Base-by-base conservation (phyloP, 2,113 vertebrate species). In the Myotis davidii region DNA sequence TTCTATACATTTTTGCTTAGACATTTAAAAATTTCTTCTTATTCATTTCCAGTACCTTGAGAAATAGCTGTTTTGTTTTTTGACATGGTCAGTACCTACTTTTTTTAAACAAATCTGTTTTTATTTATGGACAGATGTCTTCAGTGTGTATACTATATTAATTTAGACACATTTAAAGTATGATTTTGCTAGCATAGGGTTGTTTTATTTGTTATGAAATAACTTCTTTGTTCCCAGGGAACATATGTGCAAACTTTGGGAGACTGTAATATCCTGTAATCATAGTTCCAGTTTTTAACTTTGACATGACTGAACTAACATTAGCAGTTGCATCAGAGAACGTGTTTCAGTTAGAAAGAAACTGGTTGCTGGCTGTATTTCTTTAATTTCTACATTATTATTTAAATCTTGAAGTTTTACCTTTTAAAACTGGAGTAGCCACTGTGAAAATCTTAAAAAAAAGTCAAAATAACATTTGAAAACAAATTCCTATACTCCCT, bases 81-180 rank as follows among this genome's bases (percentile, higher is more conserved):
- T 97, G 25, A 89, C 93, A 69, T 94, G 87, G 84, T 96, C 96
- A 91, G 50, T 86, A 96, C 94, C 69, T 85, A 18, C 96, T 92
- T 81, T 78, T 95, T 94, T 79, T 37, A 97, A 97, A 96, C 79
- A 96, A 97, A 88, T 96, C 92, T 97, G 67, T 93, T 94, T 52
- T 74, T 93, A 65, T 96, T 96, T 93, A 76, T 94, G 87, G 34
- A 95, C 79, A 97, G 7, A 85, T 96, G 14, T 50, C 42, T 50
- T 25, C 9, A 0, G 29, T n/a, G 5, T 52, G 29, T 52, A 32
- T n/a, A 77, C 10, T 59, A 1, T 81, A 65, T 92, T 89, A 48
- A 86, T 50, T 34, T 0, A 32, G n/a, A 65, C 34, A 85, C 12
- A 21, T 69, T 92, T 45, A 73, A 72, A 17, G 9, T 92, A 32